phyloP scores from a whole-genome alignment of 2,888 invertebrate genomes.

The Electrophaes corylata region DNA sequence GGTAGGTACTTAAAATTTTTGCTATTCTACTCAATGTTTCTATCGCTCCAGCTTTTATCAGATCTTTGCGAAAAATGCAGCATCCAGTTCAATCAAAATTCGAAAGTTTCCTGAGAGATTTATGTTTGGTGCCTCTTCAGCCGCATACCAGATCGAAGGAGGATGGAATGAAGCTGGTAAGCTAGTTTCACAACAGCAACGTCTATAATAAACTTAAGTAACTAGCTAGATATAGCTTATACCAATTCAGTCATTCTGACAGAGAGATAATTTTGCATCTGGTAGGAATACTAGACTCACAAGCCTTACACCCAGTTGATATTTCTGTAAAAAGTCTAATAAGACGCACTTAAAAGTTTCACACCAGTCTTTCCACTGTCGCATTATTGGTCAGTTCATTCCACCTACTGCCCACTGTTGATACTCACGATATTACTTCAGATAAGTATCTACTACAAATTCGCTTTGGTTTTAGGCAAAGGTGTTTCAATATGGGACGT shows the following conservation, averaged over 20 bases:
- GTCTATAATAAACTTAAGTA: neutral
- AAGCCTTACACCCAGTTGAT: too few species aligned
- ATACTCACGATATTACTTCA: too few species aligned
- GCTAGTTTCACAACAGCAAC: conserved; percentile 25
- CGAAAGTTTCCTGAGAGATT: conserved; percentile 61
- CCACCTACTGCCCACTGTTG: too few species aligned
- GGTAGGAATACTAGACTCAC: too few species aligned
- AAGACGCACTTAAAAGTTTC: too few species aligned
- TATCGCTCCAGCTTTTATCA: conserved; percentile 46
- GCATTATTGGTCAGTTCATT: too few species aligned
- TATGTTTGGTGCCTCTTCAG: conserved; percentile 68
- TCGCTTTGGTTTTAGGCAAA: conserved; percentile 71
- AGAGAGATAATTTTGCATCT: too few species aligned
- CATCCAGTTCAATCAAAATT: conserved; percentile 43
- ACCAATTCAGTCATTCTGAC: too few species aligned
- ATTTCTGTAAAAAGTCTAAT: too few species aligned
- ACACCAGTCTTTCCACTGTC: too few species aligned
- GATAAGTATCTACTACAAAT: neutral
- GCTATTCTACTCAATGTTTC: neutral
- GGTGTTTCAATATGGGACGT: conserved; percentile 84
- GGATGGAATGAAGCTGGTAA: conserved; percentile 82
- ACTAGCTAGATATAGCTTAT: too few species aligned
- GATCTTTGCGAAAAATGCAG: conserved; percentile 29
- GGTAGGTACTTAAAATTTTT: neutral
- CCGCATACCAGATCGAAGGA: conserved; percentile 85